These are phyloP conservation scores for Strix uralensis DNA, from an alignment of 2,113 vertebrate species.

Conservation along the genomic window DNA sequence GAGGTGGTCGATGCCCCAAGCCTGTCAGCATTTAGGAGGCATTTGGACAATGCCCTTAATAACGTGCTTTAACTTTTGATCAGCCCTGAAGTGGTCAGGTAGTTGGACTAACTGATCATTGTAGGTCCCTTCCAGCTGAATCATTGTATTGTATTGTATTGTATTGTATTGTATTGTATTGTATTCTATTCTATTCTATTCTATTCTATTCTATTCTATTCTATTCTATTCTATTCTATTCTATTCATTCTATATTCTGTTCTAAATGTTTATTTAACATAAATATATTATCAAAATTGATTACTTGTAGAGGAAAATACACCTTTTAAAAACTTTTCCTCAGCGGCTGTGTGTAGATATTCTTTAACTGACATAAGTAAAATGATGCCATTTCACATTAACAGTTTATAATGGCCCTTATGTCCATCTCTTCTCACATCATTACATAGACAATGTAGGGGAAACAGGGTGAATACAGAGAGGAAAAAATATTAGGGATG, in stretches of 20 bases:
- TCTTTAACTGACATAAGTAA: background rate
- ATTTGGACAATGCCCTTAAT: background rate
- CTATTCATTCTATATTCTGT: background rate
- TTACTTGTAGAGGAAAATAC: background rate
- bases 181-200: background rate
- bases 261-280: background rate
- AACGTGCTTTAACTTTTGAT: background rate
- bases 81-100: background rate
- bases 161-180: background rate
- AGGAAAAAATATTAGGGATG: background rate
- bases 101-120: background rate
- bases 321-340: background rate
- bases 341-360: background rate
- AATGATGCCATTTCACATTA: background rate
- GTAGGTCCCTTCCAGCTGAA: background rate
- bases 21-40: background rate
- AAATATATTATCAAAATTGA: background rate
- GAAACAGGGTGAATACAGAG: background rate
- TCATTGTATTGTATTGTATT: background rate
- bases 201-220: background rate
- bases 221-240: background rate
- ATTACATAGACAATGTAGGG: background rate
- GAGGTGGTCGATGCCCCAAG: background rate
- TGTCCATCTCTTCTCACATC: background rate
- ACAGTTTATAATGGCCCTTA: background rate